These are phyloP conservation scores for Moxostoma hubbsi DNA, from an alignment of 2,797 vertebrate species.

Conservation along the genomic window DNA sequence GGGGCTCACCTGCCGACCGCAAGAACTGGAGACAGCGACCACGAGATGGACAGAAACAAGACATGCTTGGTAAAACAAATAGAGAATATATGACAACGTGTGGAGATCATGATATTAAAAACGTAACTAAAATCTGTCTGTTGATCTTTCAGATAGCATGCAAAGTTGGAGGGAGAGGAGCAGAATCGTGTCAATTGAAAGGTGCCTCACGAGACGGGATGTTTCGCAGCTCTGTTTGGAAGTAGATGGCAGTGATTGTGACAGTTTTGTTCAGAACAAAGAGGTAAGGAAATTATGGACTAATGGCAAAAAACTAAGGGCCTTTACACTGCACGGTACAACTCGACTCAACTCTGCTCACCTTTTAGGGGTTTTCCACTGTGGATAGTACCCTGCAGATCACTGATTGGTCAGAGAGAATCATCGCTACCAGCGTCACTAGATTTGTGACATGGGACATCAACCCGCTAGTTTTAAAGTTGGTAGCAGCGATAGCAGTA, in stretches of 20 bases:
- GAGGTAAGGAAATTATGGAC: slow-evolving; percentile 3
- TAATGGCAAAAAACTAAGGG: too few relatives aligned
- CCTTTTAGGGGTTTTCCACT: too few relatives aligned
- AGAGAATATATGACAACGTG: slow-evolving; percentile 11
- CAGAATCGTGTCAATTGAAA: not conserved
- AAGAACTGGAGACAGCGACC: slow-evolving; percentile 82
- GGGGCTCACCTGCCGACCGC: slow-evolving; percentile 67
- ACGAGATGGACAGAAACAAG: slow-evolving; percentile 74
- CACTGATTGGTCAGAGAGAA: too few relatives aligned
- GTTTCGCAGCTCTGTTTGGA: slow-evolving; percentile 27
- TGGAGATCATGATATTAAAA: slow-evolving; percentile 42
- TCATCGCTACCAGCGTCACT: too few relatives aligned
- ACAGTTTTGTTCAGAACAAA: not conserved
- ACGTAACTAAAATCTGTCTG: not conserved
- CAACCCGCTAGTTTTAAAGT: too few relatives aligned
- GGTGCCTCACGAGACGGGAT: slow-evolving; percentile 11
- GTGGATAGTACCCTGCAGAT: too few relatives aligned
- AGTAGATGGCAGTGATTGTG: slow-evolving; percentile 6
- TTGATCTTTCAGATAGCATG: not conserved
- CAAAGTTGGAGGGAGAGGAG: slow-evolving; percentile 18
- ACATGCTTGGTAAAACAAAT: slow-evolving; percentile 70
- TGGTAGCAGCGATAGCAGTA: too few relatives aligned
- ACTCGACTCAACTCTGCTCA: too few relatives aligned
- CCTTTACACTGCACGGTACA: too few relatives aligned
- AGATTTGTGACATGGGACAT: too few relatives aligned